Conservation (phyloP, 2,113 vertebrate genomes). For the Megaceryle maxima region DNA sequence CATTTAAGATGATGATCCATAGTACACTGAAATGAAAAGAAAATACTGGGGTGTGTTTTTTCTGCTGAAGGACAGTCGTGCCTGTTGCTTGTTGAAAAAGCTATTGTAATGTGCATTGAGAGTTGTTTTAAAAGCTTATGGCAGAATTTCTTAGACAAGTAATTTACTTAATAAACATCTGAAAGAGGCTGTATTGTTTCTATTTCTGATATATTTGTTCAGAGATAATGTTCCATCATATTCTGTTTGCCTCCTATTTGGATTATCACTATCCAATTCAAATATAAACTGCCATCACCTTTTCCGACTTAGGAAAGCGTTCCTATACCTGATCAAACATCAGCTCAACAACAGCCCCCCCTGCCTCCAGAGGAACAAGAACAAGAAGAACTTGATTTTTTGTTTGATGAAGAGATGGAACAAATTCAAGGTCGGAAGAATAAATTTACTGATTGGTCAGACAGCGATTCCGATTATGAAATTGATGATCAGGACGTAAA, state of each 20-base stretch:
- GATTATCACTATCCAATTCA: neutral
- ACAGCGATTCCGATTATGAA: slow-evolving; percentile 80
- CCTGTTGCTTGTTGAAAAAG: neutral
- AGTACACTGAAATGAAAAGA: neutral
- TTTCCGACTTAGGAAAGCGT: slow-evolving; percentile 68
- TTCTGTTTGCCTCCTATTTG: neutral
- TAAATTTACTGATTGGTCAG: slow-evolving; percentile 76
- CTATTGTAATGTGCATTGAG: neutral
- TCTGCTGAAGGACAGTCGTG: neutral
- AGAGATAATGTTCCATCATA: neutral
- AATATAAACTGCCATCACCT: neutral
- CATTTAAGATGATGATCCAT: neutral
- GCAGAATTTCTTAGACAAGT: neutral
- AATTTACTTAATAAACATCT: neutral
- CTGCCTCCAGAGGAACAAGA: slow-evolving; percentile 62
- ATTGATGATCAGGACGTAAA: slow-evolving; percentile 80
- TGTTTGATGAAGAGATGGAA: slow-evolving; percentile 81
- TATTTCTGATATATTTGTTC: neutral
- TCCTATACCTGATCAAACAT: slow-evolving; percentile 11
- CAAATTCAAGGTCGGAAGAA: slow-evolving; percentile 69
- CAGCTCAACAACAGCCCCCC: slow-evolving; percentile 36
- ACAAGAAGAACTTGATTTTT: slow-evolving; percentile 91
- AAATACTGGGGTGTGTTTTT: neutral
- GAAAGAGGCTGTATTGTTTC: neutral
- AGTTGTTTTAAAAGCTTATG: neutral